phyloP scores from a whole-genome alignment of 2,113 vertebrate genomes.

The Oriolus oriolus region DNA sequence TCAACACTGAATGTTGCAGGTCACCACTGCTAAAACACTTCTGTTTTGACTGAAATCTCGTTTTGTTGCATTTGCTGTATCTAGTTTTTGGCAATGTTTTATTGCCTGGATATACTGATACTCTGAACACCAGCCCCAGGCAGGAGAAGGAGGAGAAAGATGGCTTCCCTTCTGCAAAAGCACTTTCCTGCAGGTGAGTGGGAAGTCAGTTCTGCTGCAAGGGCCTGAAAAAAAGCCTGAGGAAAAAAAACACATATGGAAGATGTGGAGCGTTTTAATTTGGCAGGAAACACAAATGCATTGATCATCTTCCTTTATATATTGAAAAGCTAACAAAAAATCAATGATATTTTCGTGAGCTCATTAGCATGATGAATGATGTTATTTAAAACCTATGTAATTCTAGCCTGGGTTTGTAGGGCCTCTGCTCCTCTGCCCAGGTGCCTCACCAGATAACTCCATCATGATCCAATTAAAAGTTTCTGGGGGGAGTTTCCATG shows the following conservation, averaged over 20 bases:
- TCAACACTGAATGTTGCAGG: not conserved
- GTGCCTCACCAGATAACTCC: not conserved
- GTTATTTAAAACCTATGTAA: not conserved
- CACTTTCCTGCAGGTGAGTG: not conserved
- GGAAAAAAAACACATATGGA: not conserved
- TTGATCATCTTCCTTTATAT: not conserved
- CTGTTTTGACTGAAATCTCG: rapidly evolving
- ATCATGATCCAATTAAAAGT: not conserved
- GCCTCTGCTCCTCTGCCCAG: not conserved
- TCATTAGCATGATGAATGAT: not conserved
- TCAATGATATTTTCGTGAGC: not conserved
- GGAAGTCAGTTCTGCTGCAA: not conserved
- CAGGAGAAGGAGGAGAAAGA: not conserved
- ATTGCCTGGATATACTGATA: not conserved
- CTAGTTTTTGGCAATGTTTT: not conserved
- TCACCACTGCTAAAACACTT: not conserved
- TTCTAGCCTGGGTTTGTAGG: not conserved
- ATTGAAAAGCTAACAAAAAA: not conserved
- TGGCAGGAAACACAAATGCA: not conserved
- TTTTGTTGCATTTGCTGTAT: not conserved
- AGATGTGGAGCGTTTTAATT: not conserved
- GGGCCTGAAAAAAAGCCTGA: not conserved
- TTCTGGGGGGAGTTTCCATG: not conserved
- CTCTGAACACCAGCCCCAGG: not conserved
- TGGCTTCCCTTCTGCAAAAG: not conserved